Evolutionary conservation across 2,888 invertebrate species (phyloP).

Genomic region (Notodonta dromedarius): DNA sequence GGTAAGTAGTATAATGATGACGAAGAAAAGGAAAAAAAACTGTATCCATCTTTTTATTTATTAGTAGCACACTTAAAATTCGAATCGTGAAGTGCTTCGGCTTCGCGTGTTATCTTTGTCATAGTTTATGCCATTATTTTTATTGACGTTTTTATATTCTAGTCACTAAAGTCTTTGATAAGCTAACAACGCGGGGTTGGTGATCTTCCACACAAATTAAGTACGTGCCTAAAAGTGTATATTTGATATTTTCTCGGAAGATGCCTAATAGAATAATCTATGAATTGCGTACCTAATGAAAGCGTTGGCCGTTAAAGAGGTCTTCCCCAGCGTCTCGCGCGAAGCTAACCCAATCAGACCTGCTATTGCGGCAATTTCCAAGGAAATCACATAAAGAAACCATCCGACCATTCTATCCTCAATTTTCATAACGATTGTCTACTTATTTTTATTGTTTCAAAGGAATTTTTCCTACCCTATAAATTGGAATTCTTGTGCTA

Average conservation of each 20-base stretch:
- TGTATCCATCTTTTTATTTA: conserved; percentile 20
- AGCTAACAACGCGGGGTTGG: neutral
- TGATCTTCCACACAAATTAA: conserved; percentile 9
- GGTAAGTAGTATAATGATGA: conserved; percentile 12
- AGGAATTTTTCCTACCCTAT: conserved; percentile 7
- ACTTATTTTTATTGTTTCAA: conserved; percentile 47
- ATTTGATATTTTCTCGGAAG: conserved; percentile 4
- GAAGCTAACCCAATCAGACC: conserved; percentile 61
- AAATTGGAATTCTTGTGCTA: conserved; percentile 3
- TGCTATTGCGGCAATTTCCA: conserved; percentile 62
- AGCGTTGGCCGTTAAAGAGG: conserved; percentile 45
- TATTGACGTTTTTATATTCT: neutral
- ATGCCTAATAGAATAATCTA: conserved; percentile 33
- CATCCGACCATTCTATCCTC: conserved; percentile 39
- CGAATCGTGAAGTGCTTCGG: conserved; percentile 14
- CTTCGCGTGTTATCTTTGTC: neutral
- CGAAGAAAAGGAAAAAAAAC: conserved; percentile 23
- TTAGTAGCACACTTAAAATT: conserved; percentile 16
- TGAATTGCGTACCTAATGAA: conserved; percentile 37
- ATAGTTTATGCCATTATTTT: neutral
- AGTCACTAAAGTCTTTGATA: neutral
- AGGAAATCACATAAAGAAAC: conserved; percentile 61
- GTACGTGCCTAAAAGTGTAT: neutral
- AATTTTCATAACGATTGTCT: conserved; percentile 51
- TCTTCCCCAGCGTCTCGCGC: conserved; percentile 45